Base-by-base conservation (phyloP, 2,888 invertebrate genomes). In the Cerceris ruficornis region DNA sequence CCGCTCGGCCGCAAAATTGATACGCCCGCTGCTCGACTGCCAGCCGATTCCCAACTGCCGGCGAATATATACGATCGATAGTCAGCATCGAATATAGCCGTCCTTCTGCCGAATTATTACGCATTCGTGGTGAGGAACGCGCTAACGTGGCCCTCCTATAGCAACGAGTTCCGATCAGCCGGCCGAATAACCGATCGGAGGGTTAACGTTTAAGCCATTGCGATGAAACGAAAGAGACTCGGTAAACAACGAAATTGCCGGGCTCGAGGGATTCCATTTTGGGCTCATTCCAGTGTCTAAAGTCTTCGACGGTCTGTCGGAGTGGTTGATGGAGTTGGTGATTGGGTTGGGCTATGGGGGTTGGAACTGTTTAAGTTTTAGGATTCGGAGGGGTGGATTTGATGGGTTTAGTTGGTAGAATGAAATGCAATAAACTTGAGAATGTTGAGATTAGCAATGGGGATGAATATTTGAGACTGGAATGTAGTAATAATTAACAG, bases 1-100 rank as follows among this genome's bases (percentile, higher is more conserved):
- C 68, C 59, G 82, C 58, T 71, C 17, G 70, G 52, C 73, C 77
- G 71, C 65, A 46, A 72, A 68, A 84, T 82, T 72, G 71, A 77
- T 80, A 77, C 67, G 66, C 17, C 71, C 64, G 80, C 67, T 58
- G 73, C 64, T 70, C 83, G 64, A 54, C 82, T 78, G 75, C 61
- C 70, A 83, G 74, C 74, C 81, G 76, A 76, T 80, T 69, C 69
- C 75, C 82, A 43, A 58, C 54, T 72, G 75, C 49, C 62, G 76
- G 39, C 49, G 60, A 49, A 15, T 46, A 62, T 55, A 55, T 41
- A 58, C 8, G 42, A 81, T 81, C 69, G 69, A 76, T 75, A 72
- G 81, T 43, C 28, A 59, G 15, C 42, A 55, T 71, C 65, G 58
- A 54, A 76, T 55, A 67, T 46, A 58, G 39, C 69, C 77, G 66